Conservation (phyloP, 2,888 invertebrate genomes). For the Halictus ligatus region DNA sequence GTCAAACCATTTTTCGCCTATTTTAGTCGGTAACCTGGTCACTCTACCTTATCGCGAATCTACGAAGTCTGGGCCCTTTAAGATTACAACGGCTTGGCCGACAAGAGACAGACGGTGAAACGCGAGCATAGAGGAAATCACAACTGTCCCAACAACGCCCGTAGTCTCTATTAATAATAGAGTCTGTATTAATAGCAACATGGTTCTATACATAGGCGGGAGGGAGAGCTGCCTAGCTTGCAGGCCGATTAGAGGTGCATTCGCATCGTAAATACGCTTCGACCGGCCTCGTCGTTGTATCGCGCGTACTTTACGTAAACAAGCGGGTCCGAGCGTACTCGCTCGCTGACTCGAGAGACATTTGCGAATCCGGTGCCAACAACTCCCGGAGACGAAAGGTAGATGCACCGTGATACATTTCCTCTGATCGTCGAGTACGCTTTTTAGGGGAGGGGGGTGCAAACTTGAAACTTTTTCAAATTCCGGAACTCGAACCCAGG, state of each 20-base stretch:
- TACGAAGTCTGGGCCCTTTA: too few species aligned
- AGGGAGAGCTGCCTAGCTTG: slow-evolving; percentile 27
- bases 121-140: slow-evolving; percentile 53
- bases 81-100: neutral
- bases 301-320: neutral
- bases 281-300: slow-evolving; percentile 6
- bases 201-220: slow-evolving; percentile 49
- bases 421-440: too few species aligned
- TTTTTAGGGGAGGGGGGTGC: too few species aligned
- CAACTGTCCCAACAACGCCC: slow-evolving; percentile 63
- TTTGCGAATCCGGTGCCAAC: too few species aligned
- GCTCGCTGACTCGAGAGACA: neutral
- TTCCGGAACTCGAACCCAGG: neutral
- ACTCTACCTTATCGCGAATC: too few species aligned
- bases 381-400: neutral
- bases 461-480: neutral
- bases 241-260: slow-evolving; percentile 34
- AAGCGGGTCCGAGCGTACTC: neutral
- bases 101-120: slow-evolving; percentile 16
- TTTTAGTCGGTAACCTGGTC: too few species aligned
- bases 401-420: too few species aligned
- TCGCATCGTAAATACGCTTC: slow-evolving; percentile 28
- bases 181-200: slow-evolving; percentile 73
- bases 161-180: slow-evolving; percentile 75
- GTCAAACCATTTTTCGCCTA: too few species aligned